phyloP scores from a whole-genome alignment of 1,140 invertebrate genomes.

The Asbolus verrucosus region DNA sequence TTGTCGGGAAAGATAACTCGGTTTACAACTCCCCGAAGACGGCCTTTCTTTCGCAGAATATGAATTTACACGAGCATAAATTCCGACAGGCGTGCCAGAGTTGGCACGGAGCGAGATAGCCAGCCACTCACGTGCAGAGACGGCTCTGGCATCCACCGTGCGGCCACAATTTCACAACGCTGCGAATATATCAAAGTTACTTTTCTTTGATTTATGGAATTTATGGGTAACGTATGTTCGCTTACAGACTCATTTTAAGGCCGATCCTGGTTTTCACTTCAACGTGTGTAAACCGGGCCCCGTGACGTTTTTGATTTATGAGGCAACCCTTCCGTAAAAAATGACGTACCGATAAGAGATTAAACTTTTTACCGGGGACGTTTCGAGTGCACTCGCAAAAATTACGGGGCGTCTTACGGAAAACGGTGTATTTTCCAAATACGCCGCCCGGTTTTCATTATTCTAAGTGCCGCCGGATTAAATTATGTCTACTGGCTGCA shows the following conservation, averaged over 20 bases:
- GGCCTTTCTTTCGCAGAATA: conserved; percentile 26
- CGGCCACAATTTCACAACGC: conserved; percentile 41
- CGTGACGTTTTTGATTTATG: conserved; percentile 2
- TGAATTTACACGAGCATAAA: conserved; percentile 45
- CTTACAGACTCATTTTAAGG: conserved; percentile 25
- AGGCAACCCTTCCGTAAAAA: not conserved
- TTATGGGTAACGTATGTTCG: conserved; percentile 44
- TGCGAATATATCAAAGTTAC: conserved; percentile 42
- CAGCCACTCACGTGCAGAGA: conserved; percentile 36
- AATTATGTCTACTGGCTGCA: conserved; percentile 43
- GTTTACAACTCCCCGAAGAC: conserved; percentile 37
- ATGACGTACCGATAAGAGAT: not conserved
- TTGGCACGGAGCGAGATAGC: conserved; percentile 34
- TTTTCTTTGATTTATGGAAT: conserved; percentile 42
- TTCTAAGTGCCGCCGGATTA: conserved; percentile 44
- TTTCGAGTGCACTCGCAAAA: too few species aligned
- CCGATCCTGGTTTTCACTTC: conserved; percentile 32
- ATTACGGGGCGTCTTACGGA: too few species aligned
- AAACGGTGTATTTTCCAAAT: too few species aligned
- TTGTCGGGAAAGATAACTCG: conserved; percentile 38
- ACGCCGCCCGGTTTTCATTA: conserved; percentile 43
- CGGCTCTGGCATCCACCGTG: conserved; percentile 24
- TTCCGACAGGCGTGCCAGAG: conserved; percentile 25
- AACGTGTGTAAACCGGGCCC: not conserved
- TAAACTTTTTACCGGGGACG: not conserved